A percentile compares a stretch with the other conserved stretches of the same genome.
Conservation (phyloP, 1,140 invertebrate genomes). For the Atta texana region DNA sequence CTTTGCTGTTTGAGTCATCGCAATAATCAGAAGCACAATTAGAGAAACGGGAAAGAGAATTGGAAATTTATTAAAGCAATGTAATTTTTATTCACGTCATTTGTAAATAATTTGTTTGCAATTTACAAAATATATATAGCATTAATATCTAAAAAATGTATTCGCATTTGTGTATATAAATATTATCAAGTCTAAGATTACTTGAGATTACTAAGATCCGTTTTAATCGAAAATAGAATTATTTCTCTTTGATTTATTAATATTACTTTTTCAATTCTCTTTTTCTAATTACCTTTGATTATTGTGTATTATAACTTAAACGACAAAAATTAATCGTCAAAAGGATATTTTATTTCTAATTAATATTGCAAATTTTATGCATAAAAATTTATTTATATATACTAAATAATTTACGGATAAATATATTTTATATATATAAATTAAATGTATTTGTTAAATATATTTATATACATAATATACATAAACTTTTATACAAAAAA, state of each 20-base stretch:
- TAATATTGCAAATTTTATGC: not conserved
- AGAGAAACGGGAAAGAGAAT: not conserved
- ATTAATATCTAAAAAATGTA: not conserved
- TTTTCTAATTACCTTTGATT: not conserved
- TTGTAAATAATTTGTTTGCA: not conserved
- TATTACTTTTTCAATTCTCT: not conserved
- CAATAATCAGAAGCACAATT: not conserved
- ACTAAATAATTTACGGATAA: not conserved
- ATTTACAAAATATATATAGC: not conserved
- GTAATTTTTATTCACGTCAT: not conserved
- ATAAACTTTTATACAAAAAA: not conserved
- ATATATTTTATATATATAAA: not conserved
- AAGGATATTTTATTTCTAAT: not conserved
- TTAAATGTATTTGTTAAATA: not conserved
- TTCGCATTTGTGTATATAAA: no score
- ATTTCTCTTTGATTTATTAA: not conserved
- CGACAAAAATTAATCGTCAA: not conserved
- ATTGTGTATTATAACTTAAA: not conserved
- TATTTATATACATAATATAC: not conserved
- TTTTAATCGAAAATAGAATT: no score
- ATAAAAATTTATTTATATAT: not conserved
- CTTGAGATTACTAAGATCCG: no score
- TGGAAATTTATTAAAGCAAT: not conserved
- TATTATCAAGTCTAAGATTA: no score
- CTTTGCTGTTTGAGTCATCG: conserved; percentile 3